Evolutionary conservation across 2,888 invertebrate genomes (phyloP).

Genomic region (Acheta domesticus): DNA sequence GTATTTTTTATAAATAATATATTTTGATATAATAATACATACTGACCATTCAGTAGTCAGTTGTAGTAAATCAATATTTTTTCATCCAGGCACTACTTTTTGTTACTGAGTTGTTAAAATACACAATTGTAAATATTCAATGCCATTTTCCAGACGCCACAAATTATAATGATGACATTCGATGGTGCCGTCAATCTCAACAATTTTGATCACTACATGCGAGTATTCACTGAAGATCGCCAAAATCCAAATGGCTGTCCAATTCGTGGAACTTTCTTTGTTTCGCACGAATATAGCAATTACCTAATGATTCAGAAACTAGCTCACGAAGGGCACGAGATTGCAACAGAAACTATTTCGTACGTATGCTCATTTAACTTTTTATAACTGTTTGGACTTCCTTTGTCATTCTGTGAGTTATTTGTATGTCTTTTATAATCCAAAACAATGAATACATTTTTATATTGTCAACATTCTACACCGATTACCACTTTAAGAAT

Average conservation of each 20-base stretch:
- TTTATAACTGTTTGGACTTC: background rate
- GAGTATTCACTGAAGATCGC: constrained; percentile 75
- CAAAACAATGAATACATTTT: too few species aligned
- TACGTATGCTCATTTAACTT: constrained; percentile 49
- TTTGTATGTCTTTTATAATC: too few species aligned
- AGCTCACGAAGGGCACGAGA: constrained; percentile 85
- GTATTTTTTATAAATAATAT: too few species aligned
- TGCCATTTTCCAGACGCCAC: constrained; percentile 68
- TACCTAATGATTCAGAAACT: constrained; percentile 89
- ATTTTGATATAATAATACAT: too few species aligned
- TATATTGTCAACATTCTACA: too few species aligned
- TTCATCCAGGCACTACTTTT: too few species aligned
- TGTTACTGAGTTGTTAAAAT: too few species aligned
- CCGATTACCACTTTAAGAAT: background rate
- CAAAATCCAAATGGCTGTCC: constrained; percentile 87
- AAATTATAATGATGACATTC: constrained; percentile 88
- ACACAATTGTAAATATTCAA: too few species aligned
- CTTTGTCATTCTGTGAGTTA: background rate
- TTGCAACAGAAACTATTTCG: constrained; percentile 69
- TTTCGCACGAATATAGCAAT: constrained; percentile 85
- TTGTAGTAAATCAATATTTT: too few species aligned
- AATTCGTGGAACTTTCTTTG: constrained; percentile 87
- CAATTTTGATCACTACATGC: constrained; percentile 82
- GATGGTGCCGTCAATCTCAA: constrained; percentile 91
- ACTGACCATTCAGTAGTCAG: too few species aligned